Percentiles rank a stretch among this genome's conserved stretches.
These are phyloP conservation scores for Tribolium freemani DNA, from an alignment of 2,888 invertebrate species.

Conservation along the genomic window DNA sequence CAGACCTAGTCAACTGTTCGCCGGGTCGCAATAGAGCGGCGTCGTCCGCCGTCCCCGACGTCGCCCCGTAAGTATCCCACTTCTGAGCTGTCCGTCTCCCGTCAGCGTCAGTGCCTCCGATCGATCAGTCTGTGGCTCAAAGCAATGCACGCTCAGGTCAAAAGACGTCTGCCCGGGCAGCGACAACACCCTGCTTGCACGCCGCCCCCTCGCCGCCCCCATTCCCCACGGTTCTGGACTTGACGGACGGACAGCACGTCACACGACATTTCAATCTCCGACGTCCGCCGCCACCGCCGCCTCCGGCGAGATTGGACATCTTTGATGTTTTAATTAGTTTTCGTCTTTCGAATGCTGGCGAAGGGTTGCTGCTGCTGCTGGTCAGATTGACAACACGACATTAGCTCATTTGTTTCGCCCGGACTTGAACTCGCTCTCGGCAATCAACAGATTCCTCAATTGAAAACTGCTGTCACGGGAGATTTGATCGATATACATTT, in stretches of 20 bases:
- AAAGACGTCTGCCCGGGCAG: constrained; percentile 69
- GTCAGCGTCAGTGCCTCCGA: constrained; percentile 67
- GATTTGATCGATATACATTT: background rate
- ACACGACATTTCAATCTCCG: constrained; percentile 57
- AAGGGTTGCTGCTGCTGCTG: constrained; percentile 7
- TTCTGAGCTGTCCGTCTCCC: constrained; percentile 68
- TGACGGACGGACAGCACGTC: constrained; percentile 58
- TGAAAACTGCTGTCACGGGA: background rate
- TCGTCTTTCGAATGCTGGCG: constrained; percentile 46
- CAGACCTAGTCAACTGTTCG: constrained; percentile 36
- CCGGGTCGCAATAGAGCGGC: constrained; percentile 51
- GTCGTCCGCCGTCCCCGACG: constrained; percentile 49
- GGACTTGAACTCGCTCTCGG: background rate
- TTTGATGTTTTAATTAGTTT: constrained; percentile 65
- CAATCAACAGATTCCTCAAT: background rate
- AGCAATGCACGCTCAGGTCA: constrained; percentile 69
- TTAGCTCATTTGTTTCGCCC: constrained; percentile 13
- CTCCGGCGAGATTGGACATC: constrained; percentile 57
- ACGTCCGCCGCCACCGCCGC: constrained; percentile 51
- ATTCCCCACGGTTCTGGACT: constrained; percentile 45
- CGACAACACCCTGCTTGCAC: constrained; percentile 61
- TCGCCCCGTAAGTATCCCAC: constrained; percentile 52
- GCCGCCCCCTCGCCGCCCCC: constrained; percentile 48
- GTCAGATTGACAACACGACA: constrained; percentile 20
- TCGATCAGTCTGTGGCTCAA: constrained; percentile 69